Evolutionary conservation across 2,113 vertebrate genomes (phyloP).

Genomic region (Neopipo cinnamomea): DNA sequence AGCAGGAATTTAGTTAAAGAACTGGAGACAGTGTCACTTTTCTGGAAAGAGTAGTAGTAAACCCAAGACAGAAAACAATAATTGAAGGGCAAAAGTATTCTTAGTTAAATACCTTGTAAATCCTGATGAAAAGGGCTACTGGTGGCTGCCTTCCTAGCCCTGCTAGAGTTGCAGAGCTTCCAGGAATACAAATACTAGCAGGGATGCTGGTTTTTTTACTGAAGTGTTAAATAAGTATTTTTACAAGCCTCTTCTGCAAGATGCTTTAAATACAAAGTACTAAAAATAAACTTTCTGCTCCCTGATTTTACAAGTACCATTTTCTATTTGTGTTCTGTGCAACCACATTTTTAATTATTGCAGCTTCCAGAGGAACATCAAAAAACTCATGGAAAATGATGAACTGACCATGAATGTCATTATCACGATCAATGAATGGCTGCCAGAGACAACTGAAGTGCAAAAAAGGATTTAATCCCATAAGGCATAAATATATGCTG

Average conservation of each 20-base stretch:
- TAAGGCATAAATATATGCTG: neutral
- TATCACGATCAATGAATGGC: neutral
- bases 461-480: neutral
- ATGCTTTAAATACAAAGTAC: neutral
- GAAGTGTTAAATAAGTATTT: neutral
- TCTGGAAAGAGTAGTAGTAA: neutral
- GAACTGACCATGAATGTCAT: neutral
- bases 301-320: neutral
- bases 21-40: neutral
- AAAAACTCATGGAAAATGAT: neutral
- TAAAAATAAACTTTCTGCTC: neutral
- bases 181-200: neutral
- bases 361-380: neutral
- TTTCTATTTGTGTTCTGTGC: neutral
- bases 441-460: neutral
- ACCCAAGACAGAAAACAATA: neutral
- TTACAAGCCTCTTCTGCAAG: neutral
- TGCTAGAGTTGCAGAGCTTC: neutral
- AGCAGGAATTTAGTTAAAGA: neutral
- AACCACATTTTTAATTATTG: neutral
- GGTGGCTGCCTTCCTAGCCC: neutral
- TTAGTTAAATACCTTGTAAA: neutral
- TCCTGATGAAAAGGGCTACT: neutral
- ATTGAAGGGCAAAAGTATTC: neutral
- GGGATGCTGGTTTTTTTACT: neutral